Percentiles rank a stretch among this genome's conserved stretches.
Evolutionary conservation across 2,888 invertebrate genomes (phyloP).

Genomic region (Euplagia quadripunctaria): DNA sequence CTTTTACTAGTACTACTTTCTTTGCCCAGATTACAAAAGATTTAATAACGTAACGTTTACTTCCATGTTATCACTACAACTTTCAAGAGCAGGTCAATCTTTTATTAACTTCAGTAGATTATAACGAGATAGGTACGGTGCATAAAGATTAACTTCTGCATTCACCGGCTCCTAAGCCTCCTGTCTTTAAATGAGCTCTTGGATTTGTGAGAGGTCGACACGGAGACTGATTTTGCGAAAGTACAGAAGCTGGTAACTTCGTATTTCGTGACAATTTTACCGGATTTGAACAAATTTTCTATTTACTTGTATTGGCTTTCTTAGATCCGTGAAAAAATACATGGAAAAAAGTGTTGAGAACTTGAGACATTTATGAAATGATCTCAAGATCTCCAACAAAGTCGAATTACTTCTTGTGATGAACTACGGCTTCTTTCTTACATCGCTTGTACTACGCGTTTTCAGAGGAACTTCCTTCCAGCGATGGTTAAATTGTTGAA

Average conservation of each 20-base stretch:
- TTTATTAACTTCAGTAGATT: slow-evolving; percentile 59
- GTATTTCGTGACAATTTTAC: neutral
- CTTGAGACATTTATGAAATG: too few species aligned
- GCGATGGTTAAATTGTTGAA: too few species aligned
- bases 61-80: slow-evolving; percentile 52
- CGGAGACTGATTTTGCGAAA: neutral
- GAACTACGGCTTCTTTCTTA: too few species aligned
- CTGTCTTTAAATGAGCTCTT: slow-evolving; percentile 56
- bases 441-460: too few species aligned
- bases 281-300: neutral
- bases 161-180: slow-evolving; percentile 63
- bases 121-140: slow-evolving; percentile 66
- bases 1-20: too few species aligned
- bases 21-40: too few species aligned
- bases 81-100: slow-evolving; percentile 56
- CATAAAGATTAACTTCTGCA: slow-evolving; percentile 76
- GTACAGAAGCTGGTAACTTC: neutral
- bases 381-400: too few species aligned
- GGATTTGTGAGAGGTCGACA: slow-evolving; percentile 5
- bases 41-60: slow-evolving; percentile 26
- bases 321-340: too few species aligned
- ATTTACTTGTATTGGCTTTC: too few species aligned
- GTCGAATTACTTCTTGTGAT: too few species aligned
- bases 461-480: too few species aligned
- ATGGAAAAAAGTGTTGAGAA: too few species aligned